These are phyloP conservation scores for Iselma pallidipennis DNA, from an alignment of 2,888 invertebrate species.

Conservation along the genomic window DNA sequence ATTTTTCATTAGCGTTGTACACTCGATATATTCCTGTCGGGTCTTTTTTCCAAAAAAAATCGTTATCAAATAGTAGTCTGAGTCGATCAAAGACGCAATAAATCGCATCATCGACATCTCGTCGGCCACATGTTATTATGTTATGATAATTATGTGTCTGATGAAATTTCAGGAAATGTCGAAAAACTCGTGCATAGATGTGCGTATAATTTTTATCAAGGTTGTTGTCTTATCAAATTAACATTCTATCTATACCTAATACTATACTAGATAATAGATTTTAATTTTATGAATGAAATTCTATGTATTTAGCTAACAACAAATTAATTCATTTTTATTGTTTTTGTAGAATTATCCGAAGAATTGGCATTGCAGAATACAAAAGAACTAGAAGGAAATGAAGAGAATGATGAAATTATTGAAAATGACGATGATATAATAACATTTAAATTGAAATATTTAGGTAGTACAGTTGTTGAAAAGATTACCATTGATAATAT, in stretches of 20 bases:
- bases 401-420: slow-evolving; percentile 34
- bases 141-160: no score
- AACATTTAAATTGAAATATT: slow-evolving; percentile 70
- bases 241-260: not conserved
- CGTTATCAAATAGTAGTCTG: no score
- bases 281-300: not conserved
- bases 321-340: no score
- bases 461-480: slow-evolving; percentile 75
- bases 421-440: slow-evolving; percentile 54
- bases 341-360: slow-evolving; percentile 65
- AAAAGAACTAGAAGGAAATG: slow-evolving; percentile 57
- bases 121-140: no score
- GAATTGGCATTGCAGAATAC: slow-evolving; percentile 69
- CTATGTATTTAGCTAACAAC: not conserved
- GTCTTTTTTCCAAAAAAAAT: no score
- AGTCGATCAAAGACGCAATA: no score
- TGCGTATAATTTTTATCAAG: not conserved
- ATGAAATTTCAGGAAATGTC: not conserved
- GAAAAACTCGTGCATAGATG: not conserved
- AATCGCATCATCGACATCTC: no score
- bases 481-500: slow-evolving; percentile 71
- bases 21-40: no score
- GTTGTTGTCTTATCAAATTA: not conserved
- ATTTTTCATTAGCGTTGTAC: no score
- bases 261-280: not conserved